A percentile compares a stretch with the other conserved stretches of the same genome.
Evolutionary conservation across 2,888 invertebrate genomes (phyloP).

Genomic region (Patella depressa): DNA sequence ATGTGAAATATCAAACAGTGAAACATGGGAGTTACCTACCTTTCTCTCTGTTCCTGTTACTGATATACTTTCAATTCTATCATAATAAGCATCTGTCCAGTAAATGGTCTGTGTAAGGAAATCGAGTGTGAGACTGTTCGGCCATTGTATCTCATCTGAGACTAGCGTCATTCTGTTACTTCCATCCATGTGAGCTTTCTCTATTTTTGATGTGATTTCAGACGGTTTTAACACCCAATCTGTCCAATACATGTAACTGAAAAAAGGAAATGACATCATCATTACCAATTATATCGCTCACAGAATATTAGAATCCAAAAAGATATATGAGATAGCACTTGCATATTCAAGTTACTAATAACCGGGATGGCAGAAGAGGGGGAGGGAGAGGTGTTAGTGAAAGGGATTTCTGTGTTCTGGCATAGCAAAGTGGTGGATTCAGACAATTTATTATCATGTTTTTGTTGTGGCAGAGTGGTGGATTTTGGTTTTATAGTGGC

Average conservation of each 20-base stretch:
- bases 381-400: background rate
- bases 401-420: no score
- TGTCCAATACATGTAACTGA: slow-evolving; percentile 87
- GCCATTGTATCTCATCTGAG: slow-evolving; percentile 78
- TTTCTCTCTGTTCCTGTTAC: slow-evolving; percentile 26
- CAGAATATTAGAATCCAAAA: no score
- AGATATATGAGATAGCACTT: no score
- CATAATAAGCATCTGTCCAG: slow-evolving; percentile 53
- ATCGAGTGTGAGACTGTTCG: slow-evolving; percentile 82
- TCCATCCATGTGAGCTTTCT: slow-evolving; percentile 96
- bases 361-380: background rate
- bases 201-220: slow-evolving; percentile 84
- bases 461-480: no score
- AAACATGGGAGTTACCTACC: slow-evolving; percentile 18
- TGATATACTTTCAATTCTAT: slow-evolving; percentile 44
- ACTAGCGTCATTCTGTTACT: slow-evolving; percentile 80
- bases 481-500: no score
- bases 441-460: no score
- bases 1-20: no score
- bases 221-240: slow-evolving; percentile 84
- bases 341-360: background rate
- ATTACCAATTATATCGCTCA: no score
- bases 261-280: slow-evolving; percentile 11
- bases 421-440: no score
- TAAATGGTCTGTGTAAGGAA: slow-evolving; percentile 36